Evolutionary conservation across 2,888 invertebrate species (phyloP), one percentile per base, ranked within the genome.

Genomic region (Hypomecis atomaria): DNA sequence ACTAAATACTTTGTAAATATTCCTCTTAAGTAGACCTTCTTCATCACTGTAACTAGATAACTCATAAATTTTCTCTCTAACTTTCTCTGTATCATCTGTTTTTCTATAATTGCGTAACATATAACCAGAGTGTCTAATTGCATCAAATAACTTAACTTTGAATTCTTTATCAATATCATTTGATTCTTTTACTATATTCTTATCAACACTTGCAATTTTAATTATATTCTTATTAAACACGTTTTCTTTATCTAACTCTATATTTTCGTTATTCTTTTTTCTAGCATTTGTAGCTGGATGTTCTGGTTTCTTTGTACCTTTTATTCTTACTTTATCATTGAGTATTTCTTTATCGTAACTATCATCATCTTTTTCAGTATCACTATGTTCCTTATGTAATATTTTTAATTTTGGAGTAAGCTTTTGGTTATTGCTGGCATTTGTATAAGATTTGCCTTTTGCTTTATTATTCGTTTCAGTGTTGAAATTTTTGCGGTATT

Each of bases 1-100:
- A 37, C 60, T 52, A 38, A 50, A 53, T 13, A 13, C 49, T 43
- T 48, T 58, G 8, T 49, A 58, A 13, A 58, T 58, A 43, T 43
- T 58, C 6, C 11, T 42, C 11, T 58, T 58, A 10, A 58, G 36
- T 4, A 43, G 0, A 0, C 42, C 13, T 5, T 58, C 58, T 58
- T 58, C 49, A 6, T 58, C 49, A 6, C 40, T 49, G 2, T 48
- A n/a, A 34, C 58, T 50, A 8, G 49, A 42, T 7, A 43, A 4
- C 10, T 58, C 49, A 10, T 49, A 34, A 11, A 9, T 8, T 48
- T 40, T 38, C 6, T 13, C 9, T 38, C 13, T 50, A 2, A 9
- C 38, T 11, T 50, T 13, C 10, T 8, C n/a, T 36, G 4, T 7
- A 2, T 7, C 5, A 34, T 49, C 42, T 6, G 38, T 7, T 13